Conservation (phyloP, 2,113 vertebrate species). For the Clupea harengus region DNA sequence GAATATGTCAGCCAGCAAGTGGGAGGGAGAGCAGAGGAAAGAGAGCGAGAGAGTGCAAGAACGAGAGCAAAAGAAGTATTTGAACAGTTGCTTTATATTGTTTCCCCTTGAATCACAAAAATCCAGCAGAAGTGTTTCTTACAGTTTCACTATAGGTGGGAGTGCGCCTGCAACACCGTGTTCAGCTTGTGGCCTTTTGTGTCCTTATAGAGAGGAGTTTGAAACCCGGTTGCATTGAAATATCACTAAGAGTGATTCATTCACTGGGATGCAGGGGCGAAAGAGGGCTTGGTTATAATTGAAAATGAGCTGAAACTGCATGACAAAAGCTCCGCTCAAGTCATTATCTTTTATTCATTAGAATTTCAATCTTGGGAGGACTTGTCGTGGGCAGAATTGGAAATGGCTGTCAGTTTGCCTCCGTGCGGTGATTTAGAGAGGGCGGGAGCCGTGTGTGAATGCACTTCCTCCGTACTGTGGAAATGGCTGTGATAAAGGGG, state of each 20-base stretch:
- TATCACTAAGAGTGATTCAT: constrained; percentile 46
- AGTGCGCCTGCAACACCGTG: not conserved
- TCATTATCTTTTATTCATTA: constrained; percentile 71
- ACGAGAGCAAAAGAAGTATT: not conserved
- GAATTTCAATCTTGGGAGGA: constrained; percentile 60
- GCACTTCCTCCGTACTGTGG: constrained; percentile 27
- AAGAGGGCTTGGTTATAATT: constrained; percentile 54
- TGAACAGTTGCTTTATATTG: not conserved
- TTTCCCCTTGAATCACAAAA: not conserved
- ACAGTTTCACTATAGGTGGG: not conserved
- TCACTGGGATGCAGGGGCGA: constrained; percentile 45
- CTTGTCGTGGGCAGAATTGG: constrained; percentile 57
- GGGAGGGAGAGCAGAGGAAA: not conserved
- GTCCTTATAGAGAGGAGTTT: not conserved
- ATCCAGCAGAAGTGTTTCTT: not conserved
- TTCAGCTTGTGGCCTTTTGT: not conserved
- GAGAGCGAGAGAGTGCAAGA: not conserved
- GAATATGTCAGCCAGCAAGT: not conserved
- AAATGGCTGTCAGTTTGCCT: constrained; percentile 57
- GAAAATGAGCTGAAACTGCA: constrained; percentile 61
- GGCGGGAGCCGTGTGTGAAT: constrained; percentile 22
- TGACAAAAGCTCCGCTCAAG: constrained; percentile 61
- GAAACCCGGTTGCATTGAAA: not conserved
- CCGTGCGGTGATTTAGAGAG: constrained; percentile 57
- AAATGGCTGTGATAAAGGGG: constrained; percentile 15